phyloP scores from a whole-genome alignment of 2,113 vertebrate genomes.

The pig (Sus scrofa) region DNA sequence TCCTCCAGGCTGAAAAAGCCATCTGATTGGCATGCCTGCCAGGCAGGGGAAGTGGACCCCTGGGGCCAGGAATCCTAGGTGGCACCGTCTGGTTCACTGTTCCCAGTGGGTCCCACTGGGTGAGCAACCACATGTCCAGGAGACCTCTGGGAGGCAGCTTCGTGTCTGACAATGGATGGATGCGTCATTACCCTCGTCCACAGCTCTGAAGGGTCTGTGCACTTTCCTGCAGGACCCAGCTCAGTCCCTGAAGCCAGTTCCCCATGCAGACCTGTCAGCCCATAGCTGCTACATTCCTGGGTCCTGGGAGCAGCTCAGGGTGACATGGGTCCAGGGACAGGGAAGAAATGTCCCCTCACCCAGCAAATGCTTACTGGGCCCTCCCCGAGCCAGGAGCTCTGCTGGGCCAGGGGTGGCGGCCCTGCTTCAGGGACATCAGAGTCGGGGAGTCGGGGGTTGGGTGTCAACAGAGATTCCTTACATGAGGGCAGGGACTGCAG shows the following conservation, averaged over 20 bases:
- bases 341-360: background rate
- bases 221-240: background rate
- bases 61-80: background rate
- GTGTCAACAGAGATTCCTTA: no score
- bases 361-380: background rate
- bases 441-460: no score
- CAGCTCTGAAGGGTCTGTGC: background rate
- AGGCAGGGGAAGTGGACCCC: background rate
- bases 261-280: background rate
- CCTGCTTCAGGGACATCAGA: background rate
- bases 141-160: background rate
- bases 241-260: background rate
- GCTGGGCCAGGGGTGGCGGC: background rate
- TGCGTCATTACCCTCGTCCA: background rate
- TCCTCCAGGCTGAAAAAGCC: background rate
- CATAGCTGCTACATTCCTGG: background rate
- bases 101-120: background rate
- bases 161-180: background rate
- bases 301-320: background rate
- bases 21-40: background rate
- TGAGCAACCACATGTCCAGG: background rate
- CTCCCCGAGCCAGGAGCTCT: background rate
- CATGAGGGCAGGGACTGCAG: no score
- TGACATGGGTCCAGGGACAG: background rate
- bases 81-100: background rate